A percentile compares a stretch with the other conserved stretches of the same genome.
Conservation (phyloP, 2,888 invertebrate species). For the Cephalotes varians region DNA sequence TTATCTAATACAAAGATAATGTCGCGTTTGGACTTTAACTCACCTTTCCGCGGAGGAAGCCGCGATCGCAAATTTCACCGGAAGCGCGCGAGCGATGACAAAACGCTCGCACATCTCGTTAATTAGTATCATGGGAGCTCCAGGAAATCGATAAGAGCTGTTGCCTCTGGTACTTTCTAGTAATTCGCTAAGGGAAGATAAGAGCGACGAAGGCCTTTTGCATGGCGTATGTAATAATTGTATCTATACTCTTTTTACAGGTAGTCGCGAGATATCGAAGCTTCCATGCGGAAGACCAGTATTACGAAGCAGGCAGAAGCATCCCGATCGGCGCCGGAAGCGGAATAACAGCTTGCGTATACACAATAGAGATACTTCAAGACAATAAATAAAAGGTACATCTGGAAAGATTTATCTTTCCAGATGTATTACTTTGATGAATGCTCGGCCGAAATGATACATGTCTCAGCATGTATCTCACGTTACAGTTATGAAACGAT, state of each 20-base stretch:
- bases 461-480: background rate
- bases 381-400: constrained; percentile 27
- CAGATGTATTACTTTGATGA: constrained; percentile 26
- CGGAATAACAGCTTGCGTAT: constrained; percentile 27
- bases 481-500: background rate
- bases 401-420: constrained; percentile 18
- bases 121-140: constrained; percentile 71
- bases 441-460: constrained; percentile 14
- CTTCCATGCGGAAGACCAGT: constrained; percentile 17
- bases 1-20: constrained; percentile 63
- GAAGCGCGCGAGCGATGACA: constrained; percentile 69
- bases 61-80: constrained; percentile 62
- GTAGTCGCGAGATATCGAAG: constrained; percentile 28
- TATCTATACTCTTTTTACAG: constrained; percentile 38
- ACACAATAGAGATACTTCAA: constrained; percentile 4
- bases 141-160: constrained; percentile 71
- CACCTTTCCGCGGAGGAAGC: constrained; percentile 41
- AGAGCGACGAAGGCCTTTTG: constrained; percentile 55
- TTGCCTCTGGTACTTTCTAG: constrained; percentile 65
- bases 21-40: constrained; percentile 48
- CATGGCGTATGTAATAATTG: constrained; percentile 49
- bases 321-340: constrained; percentile 38
- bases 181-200: constrained; percentile 66
- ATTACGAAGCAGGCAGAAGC: constrained; percentile 16
- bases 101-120: constrained; percentile 68